Conservation (phyloP, 2,113 vertebrate genomes). For the Telmatochromis bifrenatus region DNA sequence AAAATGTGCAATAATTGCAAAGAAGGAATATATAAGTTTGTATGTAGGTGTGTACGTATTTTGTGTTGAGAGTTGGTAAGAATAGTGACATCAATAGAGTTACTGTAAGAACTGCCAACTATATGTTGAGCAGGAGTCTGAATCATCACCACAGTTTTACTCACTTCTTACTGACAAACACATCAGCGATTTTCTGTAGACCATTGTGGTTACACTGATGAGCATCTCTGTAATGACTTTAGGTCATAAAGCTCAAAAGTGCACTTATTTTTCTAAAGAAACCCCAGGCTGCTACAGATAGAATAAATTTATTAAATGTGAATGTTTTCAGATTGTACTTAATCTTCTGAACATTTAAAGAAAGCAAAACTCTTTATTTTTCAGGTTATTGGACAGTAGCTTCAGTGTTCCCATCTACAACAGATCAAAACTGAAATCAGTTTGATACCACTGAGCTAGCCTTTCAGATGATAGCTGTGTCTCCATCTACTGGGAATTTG, state of each 20-base stretch:
- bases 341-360: background rate
- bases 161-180: background rate
- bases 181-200: background rate
- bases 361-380: background rate
- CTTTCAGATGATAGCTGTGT: background rate
- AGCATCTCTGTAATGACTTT: background rate
- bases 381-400: background rate
- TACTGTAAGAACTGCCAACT: background rate
- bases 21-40: background rate
- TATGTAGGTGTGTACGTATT: background rate
- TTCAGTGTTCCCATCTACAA: background rate
- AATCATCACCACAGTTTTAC: background rate
- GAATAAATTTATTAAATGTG: background rate
- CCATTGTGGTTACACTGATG: background rate
- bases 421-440: background rate
- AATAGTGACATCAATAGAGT: background rate
- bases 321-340: background rate
- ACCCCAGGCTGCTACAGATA: fast-evolving
- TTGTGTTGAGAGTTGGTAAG: background rate
- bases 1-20: background rate
- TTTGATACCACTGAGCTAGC: background rate
- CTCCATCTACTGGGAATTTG: conserved; percentile 21
- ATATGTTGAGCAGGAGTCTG: background rate
- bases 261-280: background rate
- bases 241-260: background rate